Base-by-base conservation (phyloP, 2,888 invertebrate species). In the Stenodera caucasica region DNA sequence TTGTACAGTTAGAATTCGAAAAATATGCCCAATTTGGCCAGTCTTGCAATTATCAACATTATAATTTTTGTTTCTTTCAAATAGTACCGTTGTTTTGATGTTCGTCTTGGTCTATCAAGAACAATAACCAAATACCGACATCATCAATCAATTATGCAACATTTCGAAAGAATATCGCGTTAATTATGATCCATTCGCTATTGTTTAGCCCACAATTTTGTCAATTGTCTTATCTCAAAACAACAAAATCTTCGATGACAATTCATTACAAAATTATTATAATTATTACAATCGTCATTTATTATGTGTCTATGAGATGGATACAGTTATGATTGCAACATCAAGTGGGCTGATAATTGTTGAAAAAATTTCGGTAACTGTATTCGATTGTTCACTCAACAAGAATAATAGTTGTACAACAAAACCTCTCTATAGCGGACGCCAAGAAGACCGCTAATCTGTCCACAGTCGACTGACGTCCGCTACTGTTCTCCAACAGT, bases 71-170 rank as follows among this genome's bases (percentile, higher is more conserved):
- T 18, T 50, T 54, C 29, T 55, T 33, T 15, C 18, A 18, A 9
- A 12, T 26, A 61, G 58, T 62, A 62, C 62, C 62, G 62, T 59
- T 62, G 56, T n/a, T 56, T 56, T 59, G 56, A 56, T 56, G 50
- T 52, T 58, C 45, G 58, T 54, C 57, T 29, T 53, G 50, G 49
- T 51, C 51, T n/a, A 29, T 49, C 35, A 49, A 9, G 37, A 15
- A 37, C 15, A 37, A 37, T 37, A 35, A 40, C 52, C 12, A 29
- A 29, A 53, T 49, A 18, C 40, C 12, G 37, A 61, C 30, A 53
- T 57, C 53, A 29, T 53, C 45, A 30, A 51, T 57, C 61, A 29
- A 53, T 62, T 62, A 59, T 50, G 56, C 59, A 62, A 62, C 21
- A 32, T 57, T n/a, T 8, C 18, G n/a, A 21, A 49, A 35, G n/a